Evolutionary conservation across 2,888 invertebrate species (phyloP), one percentile per base, ranked within the genome.

Genomic region (Eudemis profundana): DNA sequence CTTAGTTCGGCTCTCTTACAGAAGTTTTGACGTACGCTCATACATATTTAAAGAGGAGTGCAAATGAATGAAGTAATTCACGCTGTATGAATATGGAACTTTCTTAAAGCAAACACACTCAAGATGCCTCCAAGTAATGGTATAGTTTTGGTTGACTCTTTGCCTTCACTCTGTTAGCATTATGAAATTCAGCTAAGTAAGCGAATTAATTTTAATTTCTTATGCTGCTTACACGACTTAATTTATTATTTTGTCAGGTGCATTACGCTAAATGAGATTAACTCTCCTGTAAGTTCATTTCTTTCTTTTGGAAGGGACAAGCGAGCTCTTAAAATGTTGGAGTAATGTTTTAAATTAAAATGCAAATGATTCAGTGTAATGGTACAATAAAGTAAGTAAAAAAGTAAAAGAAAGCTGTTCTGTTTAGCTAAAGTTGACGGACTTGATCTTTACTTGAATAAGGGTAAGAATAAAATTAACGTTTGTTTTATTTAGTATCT

Each of bases 21-120:
- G 77, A 78, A 83, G 75, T 83, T 84, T 78, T 78, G 76, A 77
- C 78, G 76, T 75, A 73, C 76, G 69, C 82, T 84, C 85, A 83
- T 86, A 81, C 86, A 86, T 86, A 85, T 85, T 85, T 81, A 83
- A 82, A 47, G 70, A 69, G 74, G 68, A 61, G 72, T 73, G 76
- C 70, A 75, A 83, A 80, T 81, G 76, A 82, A 79, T 81, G 76
- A 71, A 71, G 77, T 76, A 74, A 78, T 80, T 78, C 53, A 59
- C 12, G 59, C 50, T 46, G 60, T 62, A 62, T 66, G 68, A 66
- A 61, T 64, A 49, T 63, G 50, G 60, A 68, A 65, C 19, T 68
- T 64, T 64, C 61, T 51, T 63, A 17, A 65, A 23, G 49, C 42
- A 65, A 61, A 66, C 38, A 57, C 27, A 19, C 27, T 61, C 29